These are phyloP conservation scores for Limnothrissa miodon DNA, from an alignment of 2,113 vertebrate genomes.

Conservation along the genomic window DNA sequence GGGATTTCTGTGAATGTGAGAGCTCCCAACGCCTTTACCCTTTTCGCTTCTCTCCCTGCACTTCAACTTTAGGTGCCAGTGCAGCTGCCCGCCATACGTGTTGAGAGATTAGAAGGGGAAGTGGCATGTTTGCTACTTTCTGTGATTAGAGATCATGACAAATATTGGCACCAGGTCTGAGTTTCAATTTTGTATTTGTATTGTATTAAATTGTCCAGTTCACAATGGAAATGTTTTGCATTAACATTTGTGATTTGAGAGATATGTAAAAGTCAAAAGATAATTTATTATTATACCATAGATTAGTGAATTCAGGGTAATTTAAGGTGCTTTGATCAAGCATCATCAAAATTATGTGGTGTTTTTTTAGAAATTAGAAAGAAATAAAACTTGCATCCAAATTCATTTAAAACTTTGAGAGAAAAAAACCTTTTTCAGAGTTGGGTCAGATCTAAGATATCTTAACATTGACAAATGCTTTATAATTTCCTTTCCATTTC, in stretches of 20 bases:
- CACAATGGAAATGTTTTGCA: not conserved
- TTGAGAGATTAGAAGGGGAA: not conserved
- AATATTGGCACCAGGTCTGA: not conserved
- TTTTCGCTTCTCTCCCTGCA: not conserved
- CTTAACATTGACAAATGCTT: not conserved
- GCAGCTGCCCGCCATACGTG: not conserved
- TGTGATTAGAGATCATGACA: not conserved
- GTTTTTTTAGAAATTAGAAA: not conserved
- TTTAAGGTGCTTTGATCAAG: not conserved
- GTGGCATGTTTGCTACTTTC: not conserved
- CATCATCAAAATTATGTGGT: not conserved
- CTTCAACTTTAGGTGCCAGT: not conserved
- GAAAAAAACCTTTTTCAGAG: not conserved
- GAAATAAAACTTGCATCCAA: not conserved
- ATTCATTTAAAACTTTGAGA: not conserved
- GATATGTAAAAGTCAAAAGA: not conserved
- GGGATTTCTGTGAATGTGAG: slow-evolving; percentile 42
- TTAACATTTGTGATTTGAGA: not conserved
- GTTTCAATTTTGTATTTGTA: too few relatives aligned
- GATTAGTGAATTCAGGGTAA: not conserved
- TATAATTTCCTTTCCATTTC: too few relatives aligned
- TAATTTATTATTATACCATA: not conserved
- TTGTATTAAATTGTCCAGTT: too few relatives aligned
- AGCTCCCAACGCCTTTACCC: slow-evolving; percentile 26
- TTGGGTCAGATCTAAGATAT: not conserved